Percentiles rank a stretch among this genome's conserved stretches.
Evolutionary conservation across 2,888 invertebrate genomes (phyloP).

Genomic region (Apodemia duryi): DNA sequence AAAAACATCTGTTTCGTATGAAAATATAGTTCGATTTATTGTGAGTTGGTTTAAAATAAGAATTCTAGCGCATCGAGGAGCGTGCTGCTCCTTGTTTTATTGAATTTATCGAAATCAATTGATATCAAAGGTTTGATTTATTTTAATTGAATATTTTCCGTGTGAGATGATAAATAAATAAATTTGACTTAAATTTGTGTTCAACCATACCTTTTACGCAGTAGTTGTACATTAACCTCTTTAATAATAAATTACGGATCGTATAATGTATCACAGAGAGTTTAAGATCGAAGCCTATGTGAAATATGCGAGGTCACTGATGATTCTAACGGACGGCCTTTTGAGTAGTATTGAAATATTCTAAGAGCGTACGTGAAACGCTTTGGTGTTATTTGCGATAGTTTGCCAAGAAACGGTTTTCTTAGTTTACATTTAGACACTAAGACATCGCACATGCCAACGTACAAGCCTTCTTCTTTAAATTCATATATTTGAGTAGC

Average conservation of each 20-base stretch:
- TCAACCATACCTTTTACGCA: no score
- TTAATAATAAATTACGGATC: not conserved
- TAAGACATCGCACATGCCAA: conserved; percentile 22
- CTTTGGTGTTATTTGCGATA: conserved; percentile 46
- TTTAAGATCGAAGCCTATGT: conserved; percentile 31
- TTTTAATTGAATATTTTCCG: no score
- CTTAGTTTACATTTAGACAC: conserved; percentile 31
- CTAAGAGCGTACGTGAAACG: conserved; percentile 52
- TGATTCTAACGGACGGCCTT: conserved; percentile 61
- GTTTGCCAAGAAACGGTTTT: conserved; percentile 41
- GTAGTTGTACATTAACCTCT: not conserved
- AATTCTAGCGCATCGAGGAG: no score
- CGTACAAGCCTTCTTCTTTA: not conserved
- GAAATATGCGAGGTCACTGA: conserved; percentile 49
- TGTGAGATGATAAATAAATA: no score
- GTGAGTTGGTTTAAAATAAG: no score
- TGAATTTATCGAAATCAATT: no score
- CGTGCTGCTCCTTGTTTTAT: no score
- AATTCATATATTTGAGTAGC: no score
- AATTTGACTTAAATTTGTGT: no score
- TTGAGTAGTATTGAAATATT: conserved; percentile 53
- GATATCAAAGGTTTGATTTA: no score
- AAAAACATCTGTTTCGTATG: no score
- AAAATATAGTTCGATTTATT: no score
- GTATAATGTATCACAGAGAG: conserved; percentile 15